Percentiles rank a stretch among this genome's conserved stretches.
phyloP scores from a whole-genome alignment of 2,113 vertebrate genomes.

The Eulemur rufifrons region DNA sequence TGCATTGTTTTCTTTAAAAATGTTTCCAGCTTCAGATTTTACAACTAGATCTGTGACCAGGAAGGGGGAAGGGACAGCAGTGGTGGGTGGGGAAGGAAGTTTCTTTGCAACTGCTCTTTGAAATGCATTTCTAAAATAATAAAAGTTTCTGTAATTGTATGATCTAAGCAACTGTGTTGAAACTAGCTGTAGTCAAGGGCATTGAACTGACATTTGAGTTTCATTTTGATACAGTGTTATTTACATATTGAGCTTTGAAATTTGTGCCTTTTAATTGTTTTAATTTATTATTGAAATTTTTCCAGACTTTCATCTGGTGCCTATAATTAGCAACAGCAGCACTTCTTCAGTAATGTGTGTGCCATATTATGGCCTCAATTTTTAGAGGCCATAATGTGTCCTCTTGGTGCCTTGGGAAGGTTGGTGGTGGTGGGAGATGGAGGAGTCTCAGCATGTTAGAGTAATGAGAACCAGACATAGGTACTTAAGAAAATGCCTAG shows the following conservation, averaged over 20 bases:
- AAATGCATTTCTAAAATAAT: slow-evolving; percentile 62
- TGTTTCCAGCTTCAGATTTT: slow-evolving; percentile 48
- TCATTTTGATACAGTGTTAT: slow-evolving; percentile 66
- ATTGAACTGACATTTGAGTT: slow-evolving; percentile 69
- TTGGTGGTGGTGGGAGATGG: not conserved
- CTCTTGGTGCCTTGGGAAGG: slow-evolving; percentile 9
- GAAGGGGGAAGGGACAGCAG: not conserved
- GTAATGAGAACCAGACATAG: slow-evolving; percentile 17
- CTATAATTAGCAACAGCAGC: slow-evolving; percentile 54
- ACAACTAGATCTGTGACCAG: not conserved
- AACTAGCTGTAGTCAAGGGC: slow-evolving; percentile 45
- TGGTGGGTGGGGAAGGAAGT: not conserved
- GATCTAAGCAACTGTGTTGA: slow-evolving; percentile 58
- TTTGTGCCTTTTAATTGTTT: slow-evolving; percentile 77
- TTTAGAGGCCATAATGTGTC: not conserved
- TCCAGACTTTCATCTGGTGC: slow-evolving; percentile 66
- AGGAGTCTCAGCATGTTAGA: not conserved
- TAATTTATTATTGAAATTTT: slow-evolving; percentile 71
- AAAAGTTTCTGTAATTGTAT: slow-evolving; percentile 26
- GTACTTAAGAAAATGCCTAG: not conserved
- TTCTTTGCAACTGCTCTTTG: slow-evolving; percentile 42
- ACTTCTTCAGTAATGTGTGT: not conserved
- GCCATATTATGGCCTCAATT: not conserved
- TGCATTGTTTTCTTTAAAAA: slow-evolving; percentile 16
- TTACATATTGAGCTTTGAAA: slow-evolving; percentile 74